Base-by-base conservation (phyloP, 2,113 vertebrate species). In the Salvelinus sp. region DNA sequence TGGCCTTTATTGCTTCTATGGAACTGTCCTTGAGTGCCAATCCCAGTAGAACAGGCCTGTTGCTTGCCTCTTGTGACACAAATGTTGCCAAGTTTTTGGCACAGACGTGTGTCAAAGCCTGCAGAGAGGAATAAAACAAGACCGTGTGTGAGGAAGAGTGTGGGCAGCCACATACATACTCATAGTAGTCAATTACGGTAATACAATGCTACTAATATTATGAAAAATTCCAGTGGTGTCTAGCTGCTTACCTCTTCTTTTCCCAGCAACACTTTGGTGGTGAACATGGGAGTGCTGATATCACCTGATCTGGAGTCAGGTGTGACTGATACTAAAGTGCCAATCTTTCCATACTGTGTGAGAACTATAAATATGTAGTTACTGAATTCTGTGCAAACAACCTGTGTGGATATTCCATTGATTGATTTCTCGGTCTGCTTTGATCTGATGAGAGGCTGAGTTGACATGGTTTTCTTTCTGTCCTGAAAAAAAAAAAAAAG, bases 311-410 rank as follows among this genome's bases (percentile, higher is more conserved):
- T 78, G 0, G 84, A 86, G 84, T 94, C 95, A 60, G 97, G 95
- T 13, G 96, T 94, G 88, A 98, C 74, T 1, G 96, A 95, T 77
- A 99, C 88, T 58, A 99, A 83, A 0, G 96, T 96, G 0, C 97
- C 97, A 76, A 99, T 94, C 92, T 98, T 98, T 16, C 97, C 96
- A 0, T 95, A 96, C 91, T 99, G 97, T 0, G 96, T 98, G 74
- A 98, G 93, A 4, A 98, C 93, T 62, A 99, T 90, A 16, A 99
- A 93, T 73, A 98, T 91, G 54, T 96, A 95, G 89, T 96, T 96
- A 83, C 93, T 96, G 86, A 99, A 99, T 3, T 95, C 94, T 0
- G 96, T 96, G 90, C 97, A 99, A 65, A 98, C 93, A 81, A 98
- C 96, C 86, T 98, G 94, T 0, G 97, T 99, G 1, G 90, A 89